These are phyloP conservation scores for Mantis religiosa DNA, from an alignment of 2,888 invertebrate genomes.

Conservation along the genomic window DNA sequence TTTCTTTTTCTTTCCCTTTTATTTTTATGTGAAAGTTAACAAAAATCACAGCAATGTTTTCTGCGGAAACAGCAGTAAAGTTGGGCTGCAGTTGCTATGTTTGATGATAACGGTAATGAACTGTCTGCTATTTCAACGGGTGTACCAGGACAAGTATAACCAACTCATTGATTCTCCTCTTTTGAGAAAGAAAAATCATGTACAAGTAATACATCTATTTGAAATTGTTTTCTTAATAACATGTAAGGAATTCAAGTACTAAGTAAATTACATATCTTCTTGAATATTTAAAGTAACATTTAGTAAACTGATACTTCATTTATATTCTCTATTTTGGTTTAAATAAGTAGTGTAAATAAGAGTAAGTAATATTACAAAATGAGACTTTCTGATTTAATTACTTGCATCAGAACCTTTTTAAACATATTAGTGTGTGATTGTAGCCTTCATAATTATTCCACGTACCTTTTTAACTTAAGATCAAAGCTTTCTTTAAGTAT, in stretches of 20 bases:
- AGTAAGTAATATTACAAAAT: too few species aligned
- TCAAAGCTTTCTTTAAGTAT: too few species aligned
- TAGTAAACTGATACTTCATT: too few species aligned
- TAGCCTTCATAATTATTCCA: too few species aligned
- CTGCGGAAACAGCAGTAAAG: neutral
- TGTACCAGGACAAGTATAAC: neutral
- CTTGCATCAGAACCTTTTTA: too few species aligned
- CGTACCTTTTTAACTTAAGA: too few species aligned
- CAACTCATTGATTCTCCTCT: neutral
- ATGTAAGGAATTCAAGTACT: neutral
- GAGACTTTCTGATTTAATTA: too few species aligned
- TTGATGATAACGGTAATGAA: neutral
- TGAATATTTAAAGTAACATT: too few species aligned
- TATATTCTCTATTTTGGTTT: too few species aligned
- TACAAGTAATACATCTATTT: neutral
- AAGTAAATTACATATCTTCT: too few species aligned
- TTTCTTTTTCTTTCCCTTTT: neutral
- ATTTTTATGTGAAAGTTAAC: neutral
- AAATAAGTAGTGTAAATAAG: too few species aligned
- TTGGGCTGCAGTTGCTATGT: neutral
- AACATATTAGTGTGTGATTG: too few species aligned
- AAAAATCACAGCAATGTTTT: neutral
- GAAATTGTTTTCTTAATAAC: neutral
- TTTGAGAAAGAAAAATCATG: neutral
- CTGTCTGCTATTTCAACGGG: neutral